phyloP scores from a whole-genome alignment of 2,888 invertebrate genomes.

The Xiphydria camelus region DNA sequence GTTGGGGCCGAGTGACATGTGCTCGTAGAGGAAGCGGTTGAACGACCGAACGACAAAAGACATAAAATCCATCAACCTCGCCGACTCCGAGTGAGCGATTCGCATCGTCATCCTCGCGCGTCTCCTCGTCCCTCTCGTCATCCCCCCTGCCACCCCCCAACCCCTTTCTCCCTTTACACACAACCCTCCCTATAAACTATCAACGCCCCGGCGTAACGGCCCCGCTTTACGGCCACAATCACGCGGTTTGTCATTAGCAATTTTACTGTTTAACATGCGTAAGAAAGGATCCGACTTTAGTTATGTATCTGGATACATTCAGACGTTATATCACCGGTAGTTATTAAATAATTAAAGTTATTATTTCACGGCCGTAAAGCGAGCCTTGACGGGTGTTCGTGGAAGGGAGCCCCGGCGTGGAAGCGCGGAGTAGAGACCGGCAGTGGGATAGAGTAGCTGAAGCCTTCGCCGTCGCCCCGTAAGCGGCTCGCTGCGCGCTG shows the following conservation, averaged over 20 bases:
- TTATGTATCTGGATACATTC: slow-evolving; percentile 5
- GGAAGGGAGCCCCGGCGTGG: too few relatives aligned
- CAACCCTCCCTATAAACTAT: neutral
- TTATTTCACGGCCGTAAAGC: slow-evolving; percentile 25
- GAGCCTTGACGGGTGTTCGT: neutral
- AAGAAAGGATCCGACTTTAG: slow-evolving; percentile 13
- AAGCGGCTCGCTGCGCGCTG: too few relatives aligned
- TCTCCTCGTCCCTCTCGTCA: neutral
- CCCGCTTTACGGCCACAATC: slow-evolving; percentile 14
- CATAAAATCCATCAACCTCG: slow-evolving; percentile 30
- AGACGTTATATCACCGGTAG: slow-evolving; percentile 16
- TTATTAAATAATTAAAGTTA: slow-evolving; percentile 36
- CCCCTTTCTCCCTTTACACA: neutral
- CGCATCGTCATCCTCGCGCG: neutral
- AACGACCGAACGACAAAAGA: slow-evolving; percentile 19
- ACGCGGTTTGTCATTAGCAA: slow-evolving; percentile 30
- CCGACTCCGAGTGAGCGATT: neutral
- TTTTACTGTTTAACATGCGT: slow-evolving; percentile 30
- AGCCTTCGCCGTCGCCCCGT: too few relatives aligned
- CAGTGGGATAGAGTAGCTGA: too few relatives aligned
- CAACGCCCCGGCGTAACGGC: neutral
- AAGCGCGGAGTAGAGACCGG: too few relatives aligned
- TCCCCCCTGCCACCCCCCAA: neutral
- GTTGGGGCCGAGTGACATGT: slow-evolving; percentile 28
- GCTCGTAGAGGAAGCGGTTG: slow-evolving; percentile 19